Percentiles rank a stretch among this genome's conserved stretches.
Evolutionary conservation across 2,888 invertebrate genomes (phyloP).

Genomic region (Parthenolecanium corni): DNA sequence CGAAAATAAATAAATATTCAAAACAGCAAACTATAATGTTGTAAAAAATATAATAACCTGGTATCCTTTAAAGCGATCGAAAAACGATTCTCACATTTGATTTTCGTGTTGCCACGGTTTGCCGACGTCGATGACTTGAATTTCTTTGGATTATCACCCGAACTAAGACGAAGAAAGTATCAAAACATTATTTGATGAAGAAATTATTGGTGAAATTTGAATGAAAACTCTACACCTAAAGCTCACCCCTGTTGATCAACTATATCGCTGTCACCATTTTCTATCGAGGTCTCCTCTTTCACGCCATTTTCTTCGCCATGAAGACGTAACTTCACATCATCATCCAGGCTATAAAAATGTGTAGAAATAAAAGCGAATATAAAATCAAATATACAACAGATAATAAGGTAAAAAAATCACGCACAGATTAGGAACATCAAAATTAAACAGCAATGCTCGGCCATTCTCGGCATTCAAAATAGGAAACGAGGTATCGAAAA

Average conservation of each 20-base stretch:
- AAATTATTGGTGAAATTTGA: not conserved
- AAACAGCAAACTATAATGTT: not conserved
- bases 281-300: not conserved
- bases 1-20: not conserved
- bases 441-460: slow-evolving; percentile 54
- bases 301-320: not conserved
- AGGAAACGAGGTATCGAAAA: slow-evolving; percentile 80
- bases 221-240: not conserved
- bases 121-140: too few relatives aligned
- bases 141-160: too few relatives aligned
- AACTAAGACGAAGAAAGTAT: too few relatives aligned
- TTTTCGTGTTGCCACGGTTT: not conserved
- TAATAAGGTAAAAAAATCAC: slow-evolving; percentile 3
- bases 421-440: slow-evolving; percentile 36
- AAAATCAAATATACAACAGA: not conserved
- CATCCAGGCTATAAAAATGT: not conserved
- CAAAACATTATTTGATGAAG: too few relatives aligned
- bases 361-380: not conserved
- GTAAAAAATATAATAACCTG: not conserved
- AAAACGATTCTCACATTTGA: not conserved
- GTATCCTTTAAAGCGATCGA: not conserved
- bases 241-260: not conserved
- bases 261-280: not conserved
- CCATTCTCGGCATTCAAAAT: slow-evolving; percentile 56
- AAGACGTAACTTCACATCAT: not conserved